Base-by-base conservation (phyloP, 2,797 vertebrate species). In the Aphelocoma californica region DNA sequence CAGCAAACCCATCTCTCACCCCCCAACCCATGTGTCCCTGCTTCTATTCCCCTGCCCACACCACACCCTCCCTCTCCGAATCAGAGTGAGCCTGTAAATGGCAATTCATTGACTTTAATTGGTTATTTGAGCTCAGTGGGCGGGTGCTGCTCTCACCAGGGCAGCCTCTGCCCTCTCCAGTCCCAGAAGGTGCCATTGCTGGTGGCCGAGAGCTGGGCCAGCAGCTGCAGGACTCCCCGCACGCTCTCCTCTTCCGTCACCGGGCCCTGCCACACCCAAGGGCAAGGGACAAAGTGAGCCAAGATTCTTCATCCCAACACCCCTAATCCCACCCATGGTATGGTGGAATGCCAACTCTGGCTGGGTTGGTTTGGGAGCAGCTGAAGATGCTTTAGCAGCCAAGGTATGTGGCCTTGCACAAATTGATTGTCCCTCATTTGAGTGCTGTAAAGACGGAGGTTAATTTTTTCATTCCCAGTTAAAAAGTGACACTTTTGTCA, bases 161-260 rank as follows among this genome's bases (percentile, higher is more conserved):
- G 94, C 73, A 96, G 87, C 53, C 57, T 93, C 70, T 88, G 91
- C 10, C 95, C 95, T 83, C 66, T 56, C 95, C 94, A 96, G 74
- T 95, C 81, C 91, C 94, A 94, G 93, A 96, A 95, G 78, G 95
- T 92, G 62, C 95, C 94, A 0, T 95, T 96, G 78, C 62, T 89
- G 78, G 70, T 32, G 81, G 66, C 71, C 0, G 94, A 95, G 50
- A 95, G 89, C 66, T 6, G 50, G 24, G 62, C 34, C 42, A 93
- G 94, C 78, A 96, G 78, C 34, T 2, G 57, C 78, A 96, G 87
- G 54, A 93, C 15, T 0, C 95, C 95, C 32, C 0, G 12, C 34
- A 92, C 82, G 0, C 94, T 94, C 75, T 91, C 94, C 85, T 95
- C 92, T 87, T 73, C 1, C 0, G 94, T 92, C 81, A 82, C 94